These are phyloP conservation scores for Pediacus dermestoides DNA, from an alignment of 2,888 invertebrate genomes.

Conservation along the genomic window DNA sequence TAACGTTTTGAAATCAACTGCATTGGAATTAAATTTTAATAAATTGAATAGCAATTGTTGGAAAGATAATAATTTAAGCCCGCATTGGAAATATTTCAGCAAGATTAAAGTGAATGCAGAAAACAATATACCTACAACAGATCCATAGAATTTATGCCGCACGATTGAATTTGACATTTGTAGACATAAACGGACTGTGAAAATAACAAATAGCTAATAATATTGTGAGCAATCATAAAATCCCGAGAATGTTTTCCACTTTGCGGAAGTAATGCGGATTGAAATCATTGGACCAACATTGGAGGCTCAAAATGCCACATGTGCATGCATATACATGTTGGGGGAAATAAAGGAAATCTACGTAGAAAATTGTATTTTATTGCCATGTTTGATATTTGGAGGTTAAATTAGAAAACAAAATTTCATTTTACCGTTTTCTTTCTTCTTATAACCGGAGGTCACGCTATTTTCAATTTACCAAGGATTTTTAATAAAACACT, in stretches of 20 bases:
- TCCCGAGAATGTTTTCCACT: slow-evolving; percentile 39
- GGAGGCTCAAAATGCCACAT: slow-evolving; percentile 2
- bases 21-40: slow-evolving; percentile 1
- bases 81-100: slow-evolving; percentile 3
- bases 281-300: slow-evolving; percentile 22
- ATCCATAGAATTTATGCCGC: slow-evolving; percentile 7
- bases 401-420: slow-evolving; percentile 24
- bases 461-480: slow-evolving; percentile 5
- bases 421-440: slow-evolving; percentile 20
- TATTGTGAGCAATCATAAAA: slow-evolving; percentile 39
- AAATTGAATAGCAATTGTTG: background rate
- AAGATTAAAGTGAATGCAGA: slow-evolving; percentile 5
- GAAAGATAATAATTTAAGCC: slow-evolving; percentile 3
- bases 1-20: too few species aligned
- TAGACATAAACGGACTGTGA: slow-evolving; percentile 40
- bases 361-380: slow-evolving; percentile 25
- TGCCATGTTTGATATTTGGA: slow-evolving; percentile 25
- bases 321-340: background rate
- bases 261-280: slow-evolving; percentile 39
- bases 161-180: slow-evolving; percentile 39
- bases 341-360: background rate
- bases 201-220: slow-evolving; percentile 40
- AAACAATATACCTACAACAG: slow-evolving; percentile 6
- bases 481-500: slow-evolving; percentile 3
- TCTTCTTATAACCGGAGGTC: slow-evolving; percentile 2